Conservation (phyloP, 2,888 invertebrate genomes). For the Diarsia brunnea region DNA sequence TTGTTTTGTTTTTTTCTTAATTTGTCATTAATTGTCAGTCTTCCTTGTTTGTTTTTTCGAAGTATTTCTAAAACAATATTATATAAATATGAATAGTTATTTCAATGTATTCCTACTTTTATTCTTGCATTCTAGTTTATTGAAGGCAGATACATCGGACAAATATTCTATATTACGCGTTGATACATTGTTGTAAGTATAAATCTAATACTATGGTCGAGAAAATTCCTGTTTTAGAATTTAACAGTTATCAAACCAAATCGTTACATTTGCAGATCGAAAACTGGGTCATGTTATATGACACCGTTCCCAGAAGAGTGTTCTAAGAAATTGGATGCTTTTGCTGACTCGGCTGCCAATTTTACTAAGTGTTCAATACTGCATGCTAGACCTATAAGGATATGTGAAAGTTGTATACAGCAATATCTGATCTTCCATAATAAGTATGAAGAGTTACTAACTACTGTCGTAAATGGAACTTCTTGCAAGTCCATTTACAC, state of each 20-base stretch:
- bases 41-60: background rate
- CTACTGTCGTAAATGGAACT: slow-evolving; percentile 85
- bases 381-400: slow-evolving; percentile 91
- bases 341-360: slow-evolving; percentile 90
- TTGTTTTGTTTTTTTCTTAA: no score
- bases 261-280: slow-evolving; percentile 68
- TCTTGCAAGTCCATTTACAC: slow-evolving; percentile 91
- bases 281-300: slow-evolving; percentile 61
- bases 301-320: slow-evolving; percentile 74
- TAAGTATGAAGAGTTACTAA: slow-evolving; percentile 88
- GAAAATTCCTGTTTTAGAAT: background rate
- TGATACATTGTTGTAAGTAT: slow-evolving; percentile 37
- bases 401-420: slow-evolving; percentile 91
- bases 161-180: slow-evolving; percentile 25
- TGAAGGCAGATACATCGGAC: slow-evolving; percentile 64
- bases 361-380: slow-evolving; percentile 91
- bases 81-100: slow-evolving; percentile 55
- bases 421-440: slow-evolving; percentile 87
- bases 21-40: background rate
- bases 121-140: slow-evolving; percentile 49
- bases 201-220: no score
- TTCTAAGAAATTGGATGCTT: slow-evolving; percentile 78
- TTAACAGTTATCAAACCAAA: background rate
- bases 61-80: background rate
- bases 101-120: slow-evolving; percentile 52